A percentile compares a stretch with the other conserved stretches of the same genome.
Conservation (phyloP, 2,888 invertebrate genomes). For the Oligia fasciuncula region DNA sequence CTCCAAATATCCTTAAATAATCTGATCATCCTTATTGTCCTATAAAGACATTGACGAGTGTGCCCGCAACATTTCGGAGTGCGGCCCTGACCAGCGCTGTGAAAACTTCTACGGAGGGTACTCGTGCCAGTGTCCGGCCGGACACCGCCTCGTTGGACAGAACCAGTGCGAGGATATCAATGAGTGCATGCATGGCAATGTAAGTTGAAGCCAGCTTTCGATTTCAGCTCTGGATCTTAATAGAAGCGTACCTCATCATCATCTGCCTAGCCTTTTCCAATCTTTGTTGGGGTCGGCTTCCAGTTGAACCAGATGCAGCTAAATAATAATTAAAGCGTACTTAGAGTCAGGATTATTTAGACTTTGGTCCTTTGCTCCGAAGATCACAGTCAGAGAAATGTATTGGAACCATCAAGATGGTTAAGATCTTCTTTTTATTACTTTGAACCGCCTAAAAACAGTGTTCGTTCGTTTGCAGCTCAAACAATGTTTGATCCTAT, state of each 20-base stretch:
- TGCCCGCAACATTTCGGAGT: conserved; percentile 92
- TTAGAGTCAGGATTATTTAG: background rate
- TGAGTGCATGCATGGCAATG: conserved; percentile 92
- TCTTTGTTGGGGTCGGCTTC: background rate
- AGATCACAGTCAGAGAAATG: background rate
- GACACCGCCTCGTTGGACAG: conserved; percentile 90
- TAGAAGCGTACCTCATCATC: background rate
- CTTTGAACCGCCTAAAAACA: no score
- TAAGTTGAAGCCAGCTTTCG: conserved; percentile 69
- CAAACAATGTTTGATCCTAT: background rate
- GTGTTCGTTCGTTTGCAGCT: no score
- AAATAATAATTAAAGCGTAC: background rate
- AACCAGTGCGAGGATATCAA: conserved; percentile 95
- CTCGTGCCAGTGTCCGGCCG: conserved; percentile 94
- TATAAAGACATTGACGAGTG: conserved; percentile 97
- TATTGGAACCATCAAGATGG: background rate
- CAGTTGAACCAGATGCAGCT: background rate
- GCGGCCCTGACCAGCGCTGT: conserved; percentile 94
- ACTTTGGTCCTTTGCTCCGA: no score
- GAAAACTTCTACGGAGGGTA: conserved; percentile 96
- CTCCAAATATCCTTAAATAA: background rate
- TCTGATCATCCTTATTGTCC: background rate
- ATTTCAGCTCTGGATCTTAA: conserved; percentile 1
- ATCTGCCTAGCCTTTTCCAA: background rate
- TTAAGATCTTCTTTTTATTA: no score